A percentile compares a stretch with the other conserved stretches of the same genome.
Evolutionary conservation across 2,797 vertebrate genomes (phyloP).

Genomic region (Cynodonichthys magdalenae): DNA sequence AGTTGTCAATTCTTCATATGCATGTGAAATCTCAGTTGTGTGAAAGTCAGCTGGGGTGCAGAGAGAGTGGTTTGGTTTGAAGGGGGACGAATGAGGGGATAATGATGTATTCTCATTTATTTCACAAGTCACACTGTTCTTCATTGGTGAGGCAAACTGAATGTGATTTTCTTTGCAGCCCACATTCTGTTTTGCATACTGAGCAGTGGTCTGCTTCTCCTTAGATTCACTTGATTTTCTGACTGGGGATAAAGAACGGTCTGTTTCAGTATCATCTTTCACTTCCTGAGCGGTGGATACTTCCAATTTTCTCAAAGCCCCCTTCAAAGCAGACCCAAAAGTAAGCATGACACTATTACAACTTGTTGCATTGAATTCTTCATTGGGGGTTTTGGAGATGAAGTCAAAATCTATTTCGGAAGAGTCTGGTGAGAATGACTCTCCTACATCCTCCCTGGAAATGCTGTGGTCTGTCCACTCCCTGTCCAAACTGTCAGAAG

Average conservation of each 20-base stretch:
- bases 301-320: conserved; percentile 90
- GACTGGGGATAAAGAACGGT: conserved; percentile 64
- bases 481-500: conserved; percentile 66
- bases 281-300: conserved; percentile 75
- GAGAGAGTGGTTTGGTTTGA: conserved; percentile 51
- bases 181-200: conserved; percentile 66
- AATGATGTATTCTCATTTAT: conserved; percentile 54
- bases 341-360: conserved; percentile 87
- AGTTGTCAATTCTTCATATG: conserved; percentile 42
- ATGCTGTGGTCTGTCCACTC: conserved; percentile 67
- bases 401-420: conserved; percentile 70
- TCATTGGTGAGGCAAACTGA: conserved; percentile 70
- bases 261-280: conserved; percentile 73
- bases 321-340: conserved; percentile 88
- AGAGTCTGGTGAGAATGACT: conserved; percentile 58
- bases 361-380: conserved; percentile 85
- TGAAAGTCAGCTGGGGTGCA: conserved; percentile 63
- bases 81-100: conserved; percentile 62
- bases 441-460: conserved; percentile 51
- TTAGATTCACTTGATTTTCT: conserved; percentile 64
- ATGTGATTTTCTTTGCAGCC: conserved; percentile 74
- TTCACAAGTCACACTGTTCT: conserved; percentile 61
- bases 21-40: conserved; percentile 50
- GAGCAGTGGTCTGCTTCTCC: conserved; percentile 64
- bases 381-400: conserved; percentile 75